These are phyloP conservation scores for Bovichtus diacanthus DNA, from an alignment of 2,797 vertebrate species.

Conservation along the genomic window DNA sequence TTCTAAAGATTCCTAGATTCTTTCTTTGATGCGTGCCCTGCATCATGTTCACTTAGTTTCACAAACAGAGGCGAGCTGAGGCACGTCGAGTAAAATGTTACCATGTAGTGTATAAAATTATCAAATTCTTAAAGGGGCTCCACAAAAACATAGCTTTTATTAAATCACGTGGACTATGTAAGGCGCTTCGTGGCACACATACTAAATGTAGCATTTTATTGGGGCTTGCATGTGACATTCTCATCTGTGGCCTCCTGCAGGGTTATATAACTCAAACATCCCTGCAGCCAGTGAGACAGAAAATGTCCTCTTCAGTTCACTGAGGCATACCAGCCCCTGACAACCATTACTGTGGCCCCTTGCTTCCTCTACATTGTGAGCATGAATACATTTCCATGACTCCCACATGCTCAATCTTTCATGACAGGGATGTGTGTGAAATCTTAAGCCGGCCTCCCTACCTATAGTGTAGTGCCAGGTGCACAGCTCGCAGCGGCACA, in stretches of 20 bases:
- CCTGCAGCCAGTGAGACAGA: conserved; percentile 84
- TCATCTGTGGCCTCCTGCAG: conserved; percentile 80
- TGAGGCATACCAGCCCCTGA: conserved; percentile 83
- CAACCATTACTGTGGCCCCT: conserved; percentile 80
- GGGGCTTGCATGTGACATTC: conserved; percentile 75
- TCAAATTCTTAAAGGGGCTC: conserved; percentile 11
- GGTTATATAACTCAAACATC: conserved; percentile 83
- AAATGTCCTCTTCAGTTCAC: conserved; percentile 84
- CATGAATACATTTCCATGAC: conserved; percentile 85
- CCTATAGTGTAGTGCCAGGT: conserved; percentile 56
- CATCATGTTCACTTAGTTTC: conserved; percentile 24
- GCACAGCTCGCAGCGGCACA: conserved; percentile 45
- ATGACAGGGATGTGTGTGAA: conserved; percentile 79
- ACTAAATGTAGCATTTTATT: conserved; percentile 79
- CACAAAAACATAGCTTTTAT: conserved; percentile 40
- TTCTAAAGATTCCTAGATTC: conserved; percentile 7
- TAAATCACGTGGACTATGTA: conserved; percentile 38
- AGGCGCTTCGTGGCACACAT: conserved; percentile 52
- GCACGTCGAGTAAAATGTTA: neutral
- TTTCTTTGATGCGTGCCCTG: neutral
- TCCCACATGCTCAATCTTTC: conserved; percentile 82
- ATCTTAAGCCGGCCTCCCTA: conserved; percentile 67
- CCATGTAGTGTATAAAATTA: conserved; percentile 1
- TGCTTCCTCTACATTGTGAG: conserved; percentile 78
- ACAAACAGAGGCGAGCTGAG: neutral